Percentiles rank a stretch among this genome's conserved stretches.
Evolutionary conservation across 2,113 vertebrate species (phyloP).

Genomic region (Lepidiolamprologus cunningtoni): DNA sequence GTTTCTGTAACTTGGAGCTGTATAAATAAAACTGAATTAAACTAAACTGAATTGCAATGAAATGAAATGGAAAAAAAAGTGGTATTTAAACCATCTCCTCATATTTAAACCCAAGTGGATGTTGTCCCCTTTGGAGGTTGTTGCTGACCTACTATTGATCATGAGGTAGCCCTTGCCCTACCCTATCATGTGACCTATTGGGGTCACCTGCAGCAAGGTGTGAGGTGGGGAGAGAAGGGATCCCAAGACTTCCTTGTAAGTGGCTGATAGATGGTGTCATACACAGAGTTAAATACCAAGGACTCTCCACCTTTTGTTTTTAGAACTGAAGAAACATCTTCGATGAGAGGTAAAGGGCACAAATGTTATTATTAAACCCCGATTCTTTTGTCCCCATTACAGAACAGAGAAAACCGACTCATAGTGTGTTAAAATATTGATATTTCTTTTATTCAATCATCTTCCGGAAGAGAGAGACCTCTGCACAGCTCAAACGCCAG

Average conservation of each 20-base stretch:
- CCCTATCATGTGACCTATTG: neutral
- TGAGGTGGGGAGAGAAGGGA: neutral
- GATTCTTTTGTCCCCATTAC: too few species aligned
- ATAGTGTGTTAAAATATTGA: too few species aligned
- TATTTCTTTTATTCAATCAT: too few species aligned
- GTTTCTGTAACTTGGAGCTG: neutral
- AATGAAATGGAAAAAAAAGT: accelerated
- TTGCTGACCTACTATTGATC: neutral
- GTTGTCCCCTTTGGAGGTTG: neutral
- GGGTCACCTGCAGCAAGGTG: neutral
- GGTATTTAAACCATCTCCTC: neutral
- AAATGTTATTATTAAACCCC: neutral
- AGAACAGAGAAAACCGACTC: too few species aligned
- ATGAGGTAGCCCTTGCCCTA: neutral
- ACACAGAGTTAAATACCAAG: neutral
- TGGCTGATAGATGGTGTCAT: neutral
- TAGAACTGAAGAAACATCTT: neutral
- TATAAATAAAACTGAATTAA: neutral
- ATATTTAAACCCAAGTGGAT: neutral
- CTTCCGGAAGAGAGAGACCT: too few species aligned
- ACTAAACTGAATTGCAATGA: neutral
- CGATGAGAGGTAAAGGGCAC: neutral
- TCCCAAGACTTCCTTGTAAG: neutral
- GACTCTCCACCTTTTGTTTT: neutral
- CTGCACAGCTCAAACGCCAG: too few species aligned